Evolutionary conservation across 2,888 invertebrate genomes (phyloP).

Genomic region (Chymomyza procnemis): DNA sequence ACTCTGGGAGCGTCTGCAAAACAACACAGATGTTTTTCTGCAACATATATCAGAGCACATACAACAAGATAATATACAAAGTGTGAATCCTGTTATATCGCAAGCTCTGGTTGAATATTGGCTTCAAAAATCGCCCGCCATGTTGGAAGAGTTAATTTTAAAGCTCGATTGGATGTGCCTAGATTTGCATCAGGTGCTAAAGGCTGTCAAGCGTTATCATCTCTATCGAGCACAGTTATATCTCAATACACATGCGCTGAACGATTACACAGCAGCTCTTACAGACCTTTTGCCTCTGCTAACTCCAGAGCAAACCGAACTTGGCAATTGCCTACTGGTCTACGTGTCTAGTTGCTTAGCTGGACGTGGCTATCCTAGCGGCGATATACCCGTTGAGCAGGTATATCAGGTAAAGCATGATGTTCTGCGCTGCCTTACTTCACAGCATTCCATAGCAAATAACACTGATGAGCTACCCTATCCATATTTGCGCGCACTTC

Average conservation of each 20-base stretch:
- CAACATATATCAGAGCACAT: slow-evolving; percentile 86
- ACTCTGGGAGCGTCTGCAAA: slow-evolving; percentile 81
- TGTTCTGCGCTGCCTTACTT: slow-evolving; percentile 84
- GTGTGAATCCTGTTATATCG: slow-evolving; percentile 84
- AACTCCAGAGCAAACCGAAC: slow-evolving; percentile 78
- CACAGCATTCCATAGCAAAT: slow-evolving; percentile 83
- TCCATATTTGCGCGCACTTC: slow-evolving; percentile 85
- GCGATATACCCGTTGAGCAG: slow-evolving; percentile 83
- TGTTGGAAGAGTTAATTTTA: slow-evolving; percentile 85
- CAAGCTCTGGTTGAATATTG: slow-evolving; percentile 86
- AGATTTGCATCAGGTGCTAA: slow-evolving; percentile 85
- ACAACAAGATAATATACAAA: slow-evolving; percentile 81
- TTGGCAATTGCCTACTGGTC: slow-evolving; percentile 91
- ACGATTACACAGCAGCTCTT: slow-evolving; percentile 86
- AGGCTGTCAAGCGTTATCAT: slow-evolving; percentile 74
- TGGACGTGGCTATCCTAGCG: slow-evolving; percentile 90
- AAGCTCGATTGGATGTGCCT: slow-evolving; percentile 86
- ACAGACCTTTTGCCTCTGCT: slow-evolving; percentile 83
- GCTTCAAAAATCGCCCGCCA: slow-evolving; percentile 81
- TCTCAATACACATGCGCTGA: slow-evolving; percentile 87
- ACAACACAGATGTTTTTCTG: slow-evolving; percentile 82
- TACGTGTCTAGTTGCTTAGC: slow-evolving; percentile 92
- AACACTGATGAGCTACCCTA: slow-evolving; percentile 83
- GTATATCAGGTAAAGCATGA: slow-evolving; percentile 86
- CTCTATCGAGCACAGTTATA: slow-evolving; percentile 81